Percentiles rank a stretch among this genome's conserved stretches.
Evolutionary conservation across 2,888 invertebrate species (phyloP).

Genomic region (Margaritifera margaritifera): DNA sequence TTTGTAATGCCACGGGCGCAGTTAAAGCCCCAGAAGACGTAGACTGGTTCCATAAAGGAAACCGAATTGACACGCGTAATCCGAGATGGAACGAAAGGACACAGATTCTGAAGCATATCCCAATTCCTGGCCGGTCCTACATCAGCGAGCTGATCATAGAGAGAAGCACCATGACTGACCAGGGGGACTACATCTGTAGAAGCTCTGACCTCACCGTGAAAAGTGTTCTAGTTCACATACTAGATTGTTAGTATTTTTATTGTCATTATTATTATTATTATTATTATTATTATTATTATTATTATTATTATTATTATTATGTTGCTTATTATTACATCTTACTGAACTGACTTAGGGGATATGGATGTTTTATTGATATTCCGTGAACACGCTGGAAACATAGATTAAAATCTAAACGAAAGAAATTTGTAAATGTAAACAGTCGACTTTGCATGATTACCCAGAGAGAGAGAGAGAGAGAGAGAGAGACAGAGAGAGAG

Average conservation of each 20-base stretch:
- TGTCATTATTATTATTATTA: conserved; percentile 10
- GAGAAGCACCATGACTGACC: conserved; percentile 29
- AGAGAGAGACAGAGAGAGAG: too few species aligned
- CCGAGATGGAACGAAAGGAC: conserved; percentile 32
- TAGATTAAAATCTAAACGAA: too few species aligned
- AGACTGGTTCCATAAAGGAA: conserved; percentile 62
- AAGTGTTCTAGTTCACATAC: conserved; percentile 44
- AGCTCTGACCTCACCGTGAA: conserved; percentile 32
- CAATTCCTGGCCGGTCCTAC: conserved; percentile 38
- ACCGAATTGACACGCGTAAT: conserved; percentile 35
- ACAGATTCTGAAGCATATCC: conserved; percentile 29
- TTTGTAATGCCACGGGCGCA: conserved; percentile 61
- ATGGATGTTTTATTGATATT: too few species aligned
- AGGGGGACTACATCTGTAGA: conserved; percentile 45
- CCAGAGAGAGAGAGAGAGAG: too few species aligned
- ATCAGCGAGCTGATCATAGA: conserved; percentile 41
- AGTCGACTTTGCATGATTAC: too few species aligned
- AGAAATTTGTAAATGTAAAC: too few species aligned
- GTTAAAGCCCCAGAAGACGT: conserved; percentile 55
- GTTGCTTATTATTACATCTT: too few species aligned
- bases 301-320: too few species aligned
- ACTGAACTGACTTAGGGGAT: too few species aligned
- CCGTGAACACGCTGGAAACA: too few species aligned
- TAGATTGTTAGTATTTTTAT: conserved; percentile 37
- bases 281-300: background rate